A percentile compares a stretch with the other conserved stretches of the same genome.
phyloP scores from a whole-genome alignment of 1,140 invertebrate genomes.

The Drosophila leontia region DNA sequence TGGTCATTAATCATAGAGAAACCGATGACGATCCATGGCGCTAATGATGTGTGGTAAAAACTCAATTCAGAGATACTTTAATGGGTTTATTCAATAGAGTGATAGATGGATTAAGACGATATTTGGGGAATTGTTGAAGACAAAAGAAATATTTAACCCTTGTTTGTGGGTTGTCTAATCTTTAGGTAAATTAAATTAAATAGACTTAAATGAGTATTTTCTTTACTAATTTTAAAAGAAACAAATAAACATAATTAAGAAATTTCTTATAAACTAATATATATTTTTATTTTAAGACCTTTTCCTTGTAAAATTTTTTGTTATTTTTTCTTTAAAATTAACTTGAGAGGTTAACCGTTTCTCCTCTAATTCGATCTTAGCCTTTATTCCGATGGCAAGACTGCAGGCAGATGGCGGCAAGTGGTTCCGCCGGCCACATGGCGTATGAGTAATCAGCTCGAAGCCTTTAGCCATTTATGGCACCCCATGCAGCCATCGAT shows the following conservation, averaged over 20 bases:
- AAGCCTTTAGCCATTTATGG: constrained; percentile 53
- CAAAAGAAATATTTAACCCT: neutral
- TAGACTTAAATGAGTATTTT: neutral
- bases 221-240: no score
- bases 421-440: constrained; percentile 31
- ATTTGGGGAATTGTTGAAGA: constrained; percentile 2
- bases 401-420: constrained; percentile 41
- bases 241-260: no score
- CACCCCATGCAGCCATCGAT: constrained; percentile 48
- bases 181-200: no score
- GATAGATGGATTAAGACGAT: constrained; percentile 30
- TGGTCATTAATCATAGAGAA: constrained; percentile 48
- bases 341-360: neutral
- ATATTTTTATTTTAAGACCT: neutral
- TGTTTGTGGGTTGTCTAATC: neutral
- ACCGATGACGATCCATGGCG: constrained; percentile 13
- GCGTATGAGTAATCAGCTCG: constrained; percentile 50
- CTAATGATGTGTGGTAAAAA: constrained; percentile 44
- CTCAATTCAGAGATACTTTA: constrained; percentile 20
- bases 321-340: neutral
- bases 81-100: constrained; percentile 20
- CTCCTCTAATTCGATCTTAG: constrained; percentile 7
- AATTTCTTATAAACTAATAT: neutral
- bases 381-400: neutral
- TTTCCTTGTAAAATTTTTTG: no score